A percentile compares a stretch with the other conserved stretches of the same genome.
Conservation (phyloP, 2,797 vertebrate genomes). For the Manis javanica region DNA sequence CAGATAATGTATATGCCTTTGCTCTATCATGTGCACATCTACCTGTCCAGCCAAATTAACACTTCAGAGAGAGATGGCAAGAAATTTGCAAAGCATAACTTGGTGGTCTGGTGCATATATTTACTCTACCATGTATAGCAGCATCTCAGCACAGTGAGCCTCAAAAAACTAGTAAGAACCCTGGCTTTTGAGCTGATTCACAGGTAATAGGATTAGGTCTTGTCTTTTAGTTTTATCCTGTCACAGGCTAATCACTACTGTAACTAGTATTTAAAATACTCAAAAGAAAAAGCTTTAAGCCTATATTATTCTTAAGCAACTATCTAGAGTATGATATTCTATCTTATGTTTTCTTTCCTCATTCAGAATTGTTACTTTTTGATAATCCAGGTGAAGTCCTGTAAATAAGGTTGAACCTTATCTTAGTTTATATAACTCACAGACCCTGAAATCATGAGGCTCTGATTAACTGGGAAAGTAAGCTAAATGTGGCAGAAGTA, state of each 20-base stretch:
- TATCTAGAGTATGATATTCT: background rate
- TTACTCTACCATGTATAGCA: background rate
- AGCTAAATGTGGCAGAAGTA: constrained; percentile 12
- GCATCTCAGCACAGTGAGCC: background rate
- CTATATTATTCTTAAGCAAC: background rate
- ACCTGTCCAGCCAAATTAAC: constrained; percentile 2
- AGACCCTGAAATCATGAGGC: constrained; percentile 34
- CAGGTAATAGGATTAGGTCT: background rate
- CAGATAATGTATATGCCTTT: constrained; percentile 1
- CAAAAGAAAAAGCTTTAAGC: constrained; percentile 46
- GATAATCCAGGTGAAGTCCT: background rate
- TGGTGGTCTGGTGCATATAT: background rate
- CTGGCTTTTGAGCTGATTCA: background rate
- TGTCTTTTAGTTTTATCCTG: constrained; percentile 1
- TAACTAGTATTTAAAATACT: constrained; percentile 48
- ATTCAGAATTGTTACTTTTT: background rate
- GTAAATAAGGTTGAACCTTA: background rate
- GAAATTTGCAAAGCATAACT: background rate
- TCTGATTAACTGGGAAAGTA: constrained; percentile 49
- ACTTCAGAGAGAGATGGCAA: background rate
- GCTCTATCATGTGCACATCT: background rate
- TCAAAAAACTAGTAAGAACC: background rate
- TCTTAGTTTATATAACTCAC: background rate
- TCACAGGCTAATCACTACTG: background rate
- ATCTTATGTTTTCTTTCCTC: background rate